phyloP scores from a whole-genome alignment of 2,797 vertebrate genomes.

The Acrossocheilus fasciatus region DNA sequence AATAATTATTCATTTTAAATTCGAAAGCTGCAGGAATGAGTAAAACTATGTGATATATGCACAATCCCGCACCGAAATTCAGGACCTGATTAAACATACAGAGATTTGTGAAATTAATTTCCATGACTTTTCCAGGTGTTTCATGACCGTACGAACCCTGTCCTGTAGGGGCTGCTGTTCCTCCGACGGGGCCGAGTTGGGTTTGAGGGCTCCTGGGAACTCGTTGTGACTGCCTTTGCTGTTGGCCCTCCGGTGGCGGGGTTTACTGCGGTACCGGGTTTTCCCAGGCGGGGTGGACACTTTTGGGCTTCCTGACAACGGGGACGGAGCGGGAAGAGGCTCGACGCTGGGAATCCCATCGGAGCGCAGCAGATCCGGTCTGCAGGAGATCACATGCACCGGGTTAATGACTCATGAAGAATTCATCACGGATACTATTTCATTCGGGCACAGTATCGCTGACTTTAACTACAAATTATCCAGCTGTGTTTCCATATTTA shows the following conservation, averaged over 20 bases:
- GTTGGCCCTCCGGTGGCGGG: slow-evolving; percentile 92
- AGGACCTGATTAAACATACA: too few species aligned
- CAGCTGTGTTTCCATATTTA: slow-evolving; percentile 8
- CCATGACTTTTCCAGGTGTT: background rate
- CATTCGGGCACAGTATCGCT: background rate
- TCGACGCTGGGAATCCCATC: slow-evolving; percentile 91
- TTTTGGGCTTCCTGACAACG: slow-evolving; percentile 93
- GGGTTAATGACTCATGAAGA: slow-evolving; percentile 8
- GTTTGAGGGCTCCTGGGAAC: slow-evolving; percentile 86
- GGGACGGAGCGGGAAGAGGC: slow-evolving; percentile 84
- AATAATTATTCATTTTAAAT: too few species aligned
- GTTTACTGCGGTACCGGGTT: slow-evolving; percentile 92
- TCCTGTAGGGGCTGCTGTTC: slow-evolving; percentile 77
- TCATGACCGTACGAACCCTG: background rate
- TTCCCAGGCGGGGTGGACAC: slow-evolving; percentile 90
- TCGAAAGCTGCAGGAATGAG: too few species aligned
- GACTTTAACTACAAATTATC: slow-evolving; percentile 15
- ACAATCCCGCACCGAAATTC: too few species aligned
- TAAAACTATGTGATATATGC: too few species aligned
- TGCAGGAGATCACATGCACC: slow-evolving; percentile 63
- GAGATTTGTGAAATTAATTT: background rate
- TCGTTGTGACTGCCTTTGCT: slow-evolving; percentile 96
- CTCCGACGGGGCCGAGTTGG: slow-evolving; percentile 73
- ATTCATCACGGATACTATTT: background rate
- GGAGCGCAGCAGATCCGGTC: slow-evolving; percentile 92